These are phyloP conservation scores for Pachyuromys duprasi DNA, from an alignment of 2,797 vertebrate species.

Conservation along the genomic window DNA sequence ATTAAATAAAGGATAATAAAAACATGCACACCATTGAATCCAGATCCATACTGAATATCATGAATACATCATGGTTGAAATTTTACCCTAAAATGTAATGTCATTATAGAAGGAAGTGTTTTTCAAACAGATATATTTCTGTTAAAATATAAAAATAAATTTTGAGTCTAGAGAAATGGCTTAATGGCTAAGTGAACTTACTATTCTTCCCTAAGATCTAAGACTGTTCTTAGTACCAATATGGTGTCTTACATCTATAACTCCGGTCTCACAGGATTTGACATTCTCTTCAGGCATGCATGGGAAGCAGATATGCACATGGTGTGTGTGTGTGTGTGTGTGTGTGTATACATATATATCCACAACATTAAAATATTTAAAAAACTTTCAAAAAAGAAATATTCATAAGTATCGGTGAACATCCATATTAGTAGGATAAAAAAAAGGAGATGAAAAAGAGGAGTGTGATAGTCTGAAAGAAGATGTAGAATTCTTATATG, in stretches of 20 bases:
- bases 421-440: no score
- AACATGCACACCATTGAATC: neutral
- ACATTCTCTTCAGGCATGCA: neutral
- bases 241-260: neutral
- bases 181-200: no score
- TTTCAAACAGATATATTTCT: neutral
- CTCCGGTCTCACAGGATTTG: neutral
- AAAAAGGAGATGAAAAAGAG: neutral
- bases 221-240: neutral
- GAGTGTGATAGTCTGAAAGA: no score
- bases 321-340: no score
- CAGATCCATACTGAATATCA: neutral
- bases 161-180: neutral
- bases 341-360: no score
- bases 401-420: no score
- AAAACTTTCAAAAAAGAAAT: neutral
- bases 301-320: neutral
- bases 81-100: neutral
- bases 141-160: neutral
- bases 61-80: accelerated
- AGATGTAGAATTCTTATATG: neutral
- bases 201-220: neutral
- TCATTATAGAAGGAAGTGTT: neutral
- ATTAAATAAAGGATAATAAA: neutral
- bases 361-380: neutral